phyloP scores from a whole-genome alignment of 2,888 invertebrate genomes.

The Agrotis puta region DNA sequence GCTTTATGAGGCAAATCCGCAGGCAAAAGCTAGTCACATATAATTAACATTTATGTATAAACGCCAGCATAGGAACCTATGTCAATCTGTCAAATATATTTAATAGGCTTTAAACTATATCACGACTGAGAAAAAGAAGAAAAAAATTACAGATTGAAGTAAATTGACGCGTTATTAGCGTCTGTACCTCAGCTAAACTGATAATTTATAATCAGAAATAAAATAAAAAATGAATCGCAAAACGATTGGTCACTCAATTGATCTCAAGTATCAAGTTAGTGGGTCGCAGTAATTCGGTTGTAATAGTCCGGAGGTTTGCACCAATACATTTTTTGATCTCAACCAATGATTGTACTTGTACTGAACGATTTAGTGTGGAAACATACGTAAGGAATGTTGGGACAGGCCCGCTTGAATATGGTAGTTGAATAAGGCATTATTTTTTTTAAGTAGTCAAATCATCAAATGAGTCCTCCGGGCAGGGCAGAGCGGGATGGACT shows the following conservation, averaged over 20 bases:
- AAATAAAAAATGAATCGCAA: neutral
- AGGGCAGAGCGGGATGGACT: too few relatives aligned
- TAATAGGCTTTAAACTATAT: too few relatives aligned
- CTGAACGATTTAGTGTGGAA: slow-evolving; percentile 71
- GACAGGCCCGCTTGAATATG: neutral
- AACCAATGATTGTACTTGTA: slow-evolving; percentile 79
- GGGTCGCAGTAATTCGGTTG: slow-evolving; percentile 69
- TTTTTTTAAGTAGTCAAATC: too few relatives aligned
- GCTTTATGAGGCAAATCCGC: neutral
- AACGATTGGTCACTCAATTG: neutral
- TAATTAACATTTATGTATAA: too few relatives aligned
- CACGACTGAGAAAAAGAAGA: too few relatives aligned
- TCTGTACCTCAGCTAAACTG: too few relatives aligned
- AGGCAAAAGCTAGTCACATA: neutral
- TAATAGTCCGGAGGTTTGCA: slow-evolving; percentile 84
- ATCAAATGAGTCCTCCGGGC: too few relatives aligned
- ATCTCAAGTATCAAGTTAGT: slow-evolving; percentile 74
- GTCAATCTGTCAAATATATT: too few relatives aligned
- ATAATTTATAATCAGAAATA: neutral
- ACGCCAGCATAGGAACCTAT: too few relatives aligned
- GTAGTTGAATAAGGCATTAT: too few relatives aligned
- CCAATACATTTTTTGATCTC: slow-evolving; percentile 89
- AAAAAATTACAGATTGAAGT: too few relatives aligned
- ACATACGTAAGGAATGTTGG: slow-evolving; percentile 65
- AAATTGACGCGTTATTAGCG: too few relatives aligned